Base-by-base conservation (phyloP, 2,888 invertebrate genomes). In the Galerucella calmariensis region DNA sequence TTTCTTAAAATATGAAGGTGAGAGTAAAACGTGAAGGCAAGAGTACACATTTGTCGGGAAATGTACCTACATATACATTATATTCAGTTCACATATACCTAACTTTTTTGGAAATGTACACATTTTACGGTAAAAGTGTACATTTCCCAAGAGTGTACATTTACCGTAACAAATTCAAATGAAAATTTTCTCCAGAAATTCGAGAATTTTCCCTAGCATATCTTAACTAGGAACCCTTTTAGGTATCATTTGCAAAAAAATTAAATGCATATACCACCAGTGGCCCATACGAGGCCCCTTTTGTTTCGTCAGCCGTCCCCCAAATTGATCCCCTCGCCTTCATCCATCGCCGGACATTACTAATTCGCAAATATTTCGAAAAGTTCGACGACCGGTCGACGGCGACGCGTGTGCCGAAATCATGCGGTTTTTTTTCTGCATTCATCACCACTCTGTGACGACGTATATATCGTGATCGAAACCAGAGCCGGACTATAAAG, bases 271-370 rank as follows among this genome's bases (percentile, higher is more conserved):
- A 9, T 9, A 1, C 16, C 20, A 56, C 20, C 56, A 10, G 56
- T 56, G 56, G 20, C 56, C 56, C 20, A 20, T 56, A 20, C 56
- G 56, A 20, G 56, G 56, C 56, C 56, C 56, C 56, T 56, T 20
- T 16, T 56, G n/a, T 48, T 48, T 27, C 61, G 53, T 9, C 56
- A 12, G 16, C 67, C 68, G 59, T 46, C n/a, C 61, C 69, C 69
- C 69, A 69, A 69, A 69, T 46, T 58, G 69, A 61, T 44, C 69
- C 69, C 46, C 69, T 59, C 59, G 63, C 62, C 62, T 62, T 62
- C 62, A 58, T 14, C 69, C 69, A 69, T 69, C 59, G 56, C 69
- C 69, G 69, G 48, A 69, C 56, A 69, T 69, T 69, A 69, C 58
- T 46, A 69, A 69, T 69, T 62, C 69, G 69, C 61, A 69, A 61